Evolutionary conservation across 2,113 vertebrate genomes (phyloP), one percentile per base, ranked within the genome.

Genomic region (Poeciliopsis retropinna): DNA sequence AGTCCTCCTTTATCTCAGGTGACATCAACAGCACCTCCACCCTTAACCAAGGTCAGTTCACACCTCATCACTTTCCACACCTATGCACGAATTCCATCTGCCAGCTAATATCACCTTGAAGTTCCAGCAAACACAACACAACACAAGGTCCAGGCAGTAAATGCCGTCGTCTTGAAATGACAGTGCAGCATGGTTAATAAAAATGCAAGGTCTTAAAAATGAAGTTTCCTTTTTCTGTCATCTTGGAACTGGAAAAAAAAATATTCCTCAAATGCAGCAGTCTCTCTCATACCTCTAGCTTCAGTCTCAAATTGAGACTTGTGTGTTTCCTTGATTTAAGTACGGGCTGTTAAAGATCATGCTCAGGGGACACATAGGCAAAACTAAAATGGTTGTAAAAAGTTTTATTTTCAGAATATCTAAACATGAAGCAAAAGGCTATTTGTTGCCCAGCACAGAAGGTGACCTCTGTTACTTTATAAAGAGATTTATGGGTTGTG

Each of bases 1-100:
- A 99, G 95, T 99, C 98, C n/a, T 99, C 98, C 93, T 99, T 99
- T 97, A 99, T 99, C 97, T 99, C 98, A 98, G 98, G 98, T 97
- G 98, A 99, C 96, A 99, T 99, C 96, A 99, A 99, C 97, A 99
- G 98, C 95, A 98, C 98, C 95, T 99, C 98, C 94, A 99, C 97
- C 91, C 97, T 99, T 96, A 99, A 99, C 95, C 98, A 99, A 99
- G 98, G 98, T 99, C 96, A 98, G 97, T 98, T 93, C 91, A 94
- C 93, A 84, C 90, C 94, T 94, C 92, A 84, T 91, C 76, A 82
- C 83, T 90, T 85, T 91, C 65, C 83, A 83, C 86, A 83, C 83
- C 76, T 83, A 84, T 69, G 75, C 89, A 90, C 88, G 89, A 85
- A 82, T 88, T 89, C 87, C 83, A 90, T 90, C 86, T 91, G 76